Base-by-base conservation (phyloP, 2,888 invertebrate species). In the Tenthredo mesomela region DNA sequence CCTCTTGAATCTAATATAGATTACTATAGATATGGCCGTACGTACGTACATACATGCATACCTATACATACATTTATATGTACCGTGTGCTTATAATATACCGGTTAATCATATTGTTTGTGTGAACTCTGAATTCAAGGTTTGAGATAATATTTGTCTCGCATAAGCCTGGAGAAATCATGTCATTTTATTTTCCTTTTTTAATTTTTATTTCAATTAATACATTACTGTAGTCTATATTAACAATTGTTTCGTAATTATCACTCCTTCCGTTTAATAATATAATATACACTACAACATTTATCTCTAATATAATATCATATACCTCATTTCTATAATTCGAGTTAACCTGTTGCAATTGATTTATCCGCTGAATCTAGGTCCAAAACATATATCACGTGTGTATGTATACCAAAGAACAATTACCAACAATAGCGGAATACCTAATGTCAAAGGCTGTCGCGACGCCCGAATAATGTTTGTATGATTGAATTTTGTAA, bases 391-490 rank as follows among this genome's bases (percentile, higher is more conserved):
- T 33, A 37, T 71, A 75, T 21, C 47, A 47, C 25, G 12, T 25
- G 47, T 43, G 7, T 12, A 50, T 50, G 6, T 12, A 7, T 21
- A 75, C 10, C 25, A n/a, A 43, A 12, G 25, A 75, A 75, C 15
- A 47, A 75, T 75, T 75, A 75, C 15, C n/a, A 75, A 75, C 47
- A 50, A 75, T 75, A 50, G 15, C 29, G 75, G 29, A 25, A 75
- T 25, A 33, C 4, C 33, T 33, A 75, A 47, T 75, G 47, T 47
- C 75, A 29, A 29, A 43, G 75, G 75, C 75, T 50, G 12, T 61
- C 61, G 3, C 10, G 10, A 61, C 25, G 2, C 12, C 25, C 10
- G 21, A 12, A 25, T 58, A 18, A 18, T n/a, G 9, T 58, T 0
- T 9, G 58, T 6, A n/a, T n/a, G n/a, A 6, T 58, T 7, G 21